Percentiles rank a stretch among this genome's conserved stretches.
Conservation (phyloP, 2,797 vertebrate genomes). For the Helarctos malayanus region DNA sequence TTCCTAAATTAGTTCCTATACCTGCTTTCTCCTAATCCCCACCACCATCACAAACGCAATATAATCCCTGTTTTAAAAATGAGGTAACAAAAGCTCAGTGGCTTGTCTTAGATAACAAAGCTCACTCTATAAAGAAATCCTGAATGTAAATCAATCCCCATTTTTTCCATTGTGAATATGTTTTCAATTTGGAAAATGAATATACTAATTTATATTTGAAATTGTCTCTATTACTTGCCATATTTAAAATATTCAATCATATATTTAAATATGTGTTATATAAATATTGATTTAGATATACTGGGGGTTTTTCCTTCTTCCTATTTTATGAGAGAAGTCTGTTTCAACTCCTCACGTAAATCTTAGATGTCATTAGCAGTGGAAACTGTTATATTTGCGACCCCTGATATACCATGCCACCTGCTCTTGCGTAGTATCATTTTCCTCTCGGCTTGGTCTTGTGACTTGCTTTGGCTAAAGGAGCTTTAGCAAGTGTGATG, state of each 20-base stretch:
- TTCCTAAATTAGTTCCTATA: neutral
- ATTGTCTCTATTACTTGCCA: neutral
- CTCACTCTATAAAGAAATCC: neutral
- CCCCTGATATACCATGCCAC: neutral
- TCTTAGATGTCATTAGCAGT: neutral
- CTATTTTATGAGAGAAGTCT: neutral
- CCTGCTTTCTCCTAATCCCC: neutral
- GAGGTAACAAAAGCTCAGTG: neutral
- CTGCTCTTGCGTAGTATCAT: neutral
- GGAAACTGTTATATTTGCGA: neutral
- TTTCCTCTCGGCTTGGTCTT: neutral
- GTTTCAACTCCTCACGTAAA: neutral
- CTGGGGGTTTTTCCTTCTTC: neutral
- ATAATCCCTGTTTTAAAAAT: slow-evolving; percentile 33
- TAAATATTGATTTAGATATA: slow-evolving; percentile 1
- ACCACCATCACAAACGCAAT: neutral
- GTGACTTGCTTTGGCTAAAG: neutral
- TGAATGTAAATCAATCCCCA: neutral
- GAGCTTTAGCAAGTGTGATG: neutral
- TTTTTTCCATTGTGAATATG: neutral
- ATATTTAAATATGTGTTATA: neutral
- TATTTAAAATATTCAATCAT: neutral
- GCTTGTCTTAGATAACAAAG: slow-evolving; percentile 22
- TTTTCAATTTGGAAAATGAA: slow-evolving; percentile 47
- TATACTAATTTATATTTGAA: neutral